Conservation (phyloP, 2,113 vertebrate species). For the Ardeotis arabs region DNA sequence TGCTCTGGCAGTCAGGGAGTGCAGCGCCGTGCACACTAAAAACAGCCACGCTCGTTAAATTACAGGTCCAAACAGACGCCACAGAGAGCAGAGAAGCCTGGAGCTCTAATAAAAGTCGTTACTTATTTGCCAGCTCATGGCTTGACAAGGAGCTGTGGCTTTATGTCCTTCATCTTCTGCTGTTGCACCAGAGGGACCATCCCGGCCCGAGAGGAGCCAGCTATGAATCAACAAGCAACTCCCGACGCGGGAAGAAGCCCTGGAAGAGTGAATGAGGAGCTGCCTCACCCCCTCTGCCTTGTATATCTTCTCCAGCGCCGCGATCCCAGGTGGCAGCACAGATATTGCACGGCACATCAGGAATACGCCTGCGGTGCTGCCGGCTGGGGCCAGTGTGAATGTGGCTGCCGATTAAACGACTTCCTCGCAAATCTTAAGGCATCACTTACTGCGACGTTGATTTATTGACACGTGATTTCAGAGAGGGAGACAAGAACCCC, state of each 20-base stretch:
- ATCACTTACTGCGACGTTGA: rapidly evolving
- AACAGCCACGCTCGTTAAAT: background rate
- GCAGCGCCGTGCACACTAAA: background rate
- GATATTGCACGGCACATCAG: background rate
- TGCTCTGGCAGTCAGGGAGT: background rate
- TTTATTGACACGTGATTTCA: rapidly evolving
- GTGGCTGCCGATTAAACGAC: background rate
- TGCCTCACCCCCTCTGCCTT: background rate
- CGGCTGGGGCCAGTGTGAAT: background rate
- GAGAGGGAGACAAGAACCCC: background rate
- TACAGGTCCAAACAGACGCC: background rate
- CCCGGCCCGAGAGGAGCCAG: background rate
- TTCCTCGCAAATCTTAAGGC: background rate
- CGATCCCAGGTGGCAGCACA: background rate
- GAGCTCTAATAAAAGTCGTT: background rate
- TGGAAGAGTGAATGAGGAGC: background rate
- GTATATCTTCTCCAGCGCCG: background rate
- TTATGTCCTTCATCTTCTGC: background rate
- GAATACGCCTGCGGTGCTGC: background rate
- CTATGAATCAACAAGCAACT: background rate
- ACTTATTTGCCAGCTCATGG: background rate
- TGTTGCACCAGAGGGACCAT: background rate
- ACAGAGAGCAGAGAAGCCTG: background rate
- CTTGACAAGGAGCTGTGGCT: background rate
- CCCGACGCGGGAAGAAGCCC: rapidly evolving